A percentile compares a stretch with the other conserved stretches of the same genome.
Evolutionary conservation across 2,888 invertebrate genomes (phyloP).

Genomic region (Nezara viridula): DNA sequence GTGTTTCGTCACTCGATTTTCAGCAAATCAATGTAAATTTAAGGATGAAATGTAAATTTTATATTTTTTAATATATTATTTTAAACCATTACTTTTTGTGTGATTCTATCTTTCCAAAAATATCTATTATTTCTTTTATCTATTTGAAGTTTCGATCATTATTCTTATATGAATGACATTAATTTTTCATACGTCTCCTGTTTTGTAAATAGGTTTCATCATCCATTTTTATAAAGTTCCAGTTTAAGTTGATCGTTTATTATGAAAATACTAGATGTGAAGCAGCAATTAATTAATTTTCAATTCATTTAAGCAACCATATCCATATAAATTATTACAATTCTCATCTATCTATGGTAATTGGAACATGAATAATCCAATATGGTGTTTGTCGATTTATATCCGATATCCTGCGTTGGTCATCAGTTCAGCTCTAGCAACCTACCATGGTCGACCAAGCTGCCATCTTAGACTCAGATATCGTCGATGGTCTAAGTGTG

Average conservation of each 20-base stretch:
- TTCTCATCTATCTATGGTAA: not conserved
- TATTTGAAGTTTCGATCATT: too few species aligned
- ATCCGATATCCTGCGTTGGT: not conserved
- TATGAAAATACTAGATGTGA: not conserved
- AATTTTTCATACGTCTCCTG: too few species aligned
- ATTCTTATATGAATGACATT: too few species aligned
- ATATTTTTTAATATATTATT: too few species aligned
- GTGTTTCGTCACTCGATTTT: too few species aligned
- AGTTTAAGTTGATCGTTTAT: not conserved
- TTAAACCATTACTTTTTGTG: too few species aligned
- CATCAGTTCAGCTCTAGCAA: not conserved
- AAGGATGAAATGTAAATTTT: too few species aligned
- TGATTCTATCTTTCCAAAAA: too few species aligned
- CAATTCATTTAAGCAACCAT: not conserved
- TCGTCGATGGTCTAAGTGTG: not conserved
- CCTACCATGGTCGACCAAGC: not conserved
- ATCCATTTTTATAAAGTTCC: not conserved
- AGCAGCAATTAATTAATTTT: not conserved
- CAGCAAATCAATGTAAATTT: too few species aligned
- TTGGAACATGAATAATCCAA: too few species aligned
- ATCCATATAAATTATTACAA: slow-evolving; percentile 8
- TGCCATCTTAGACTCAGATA: not conserved
- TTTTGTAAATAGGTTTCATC: not conserved
- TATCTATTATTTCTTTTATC: too few species aligned
- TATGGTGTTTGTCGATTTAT: not conserved